phyloP scores from a whole-genome alignment of 2,797 vertebrate species.

The Sebastes itinus region DNA sequence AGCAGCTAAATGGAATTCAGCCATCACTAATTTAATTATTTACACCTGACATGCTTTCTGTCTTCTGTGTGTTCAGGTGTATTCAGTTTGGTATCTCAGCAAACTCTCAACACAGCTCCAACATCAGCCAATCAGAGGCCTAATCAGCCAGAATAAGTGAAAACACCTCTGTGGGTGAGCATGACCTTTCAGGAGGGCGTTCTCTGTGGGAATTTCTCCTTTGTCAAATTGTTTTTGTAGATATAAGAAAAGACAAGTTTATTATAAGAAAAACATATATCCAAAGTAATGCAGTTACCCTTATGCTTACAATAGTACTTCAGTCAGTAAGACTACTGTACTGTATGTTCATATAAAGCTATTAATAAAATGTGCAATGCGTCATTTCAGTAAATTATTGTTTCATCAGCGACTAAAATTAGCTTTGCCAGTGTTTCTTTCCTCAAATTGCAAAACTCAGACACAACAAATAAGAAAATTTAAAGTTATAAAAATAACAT shows the following conservation, averaged over 20 bases:
- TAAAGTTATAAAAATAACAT: background rate
- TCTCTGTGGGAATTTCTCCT: background rate
- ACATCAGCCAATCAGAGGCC: background rate
- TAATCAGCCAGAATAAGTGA: background rate
- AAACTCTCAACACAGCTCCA: background rate
- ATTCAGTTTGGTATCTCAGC: background rate
- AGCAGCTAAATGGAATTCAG: background rate
- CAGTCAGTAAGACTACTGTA: background rate
- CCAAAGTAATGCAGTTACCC: background rate
- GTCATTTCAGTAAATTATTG: slow-evolving; percentile 2
- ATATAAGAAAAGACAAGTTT: background rate
- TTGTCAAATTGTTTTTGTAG: background rate
- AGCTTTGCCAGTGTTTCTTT: background rate
- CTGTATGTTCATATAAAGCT: background rate
- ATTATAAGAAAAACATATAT: background rate
- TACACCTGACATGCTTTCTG: background rate
- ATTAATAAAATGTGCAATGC: background rate
- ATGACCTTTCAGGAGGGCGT: background rate
- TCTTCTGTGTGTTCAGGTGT: background rate
- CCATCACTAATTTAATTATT: background rate
- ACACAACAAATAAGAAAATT: background rate
- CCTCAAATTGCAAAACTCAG: background rate
- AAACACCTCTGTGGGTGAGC: background rate
- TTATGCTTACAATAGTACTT: background rate
- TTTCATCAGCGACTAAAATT: background rate